phyloP scores from a whole-genome alignment of 2,888 invertebrate species.

The Apamea sordens region DNA sequence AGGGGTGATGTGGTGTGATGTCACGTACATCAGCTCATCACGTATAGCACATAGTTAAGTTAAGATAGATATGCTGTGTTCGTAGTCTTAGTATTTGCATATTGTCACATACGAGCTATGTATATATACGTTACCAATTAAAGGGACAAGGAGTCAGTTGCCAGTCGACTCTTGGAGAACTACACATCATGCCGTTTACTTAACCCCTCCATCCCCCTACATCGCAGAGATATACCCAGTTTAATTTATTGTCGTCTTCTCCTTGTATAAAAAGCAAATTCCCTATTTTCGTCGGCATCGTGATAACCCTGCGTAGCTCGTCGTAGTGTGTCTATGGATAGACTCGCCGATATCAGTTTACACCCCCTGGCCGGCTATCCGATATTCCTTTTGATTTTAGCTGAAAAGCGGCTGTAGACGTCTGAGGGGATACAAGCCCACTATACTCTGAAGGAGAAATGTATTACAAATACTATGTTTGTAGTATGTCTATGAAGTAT shows the following conservation, averaged over 20 bases:
- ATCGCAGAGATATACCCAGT: neutral
- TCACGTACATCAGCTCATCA: no score
- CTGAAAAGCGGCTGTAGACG: constrained; percentile 17
- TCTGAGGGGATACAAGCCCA: neutral
- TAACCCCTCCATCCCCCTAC: no score
- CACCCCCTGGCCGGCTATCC: constrained; percentile 21
- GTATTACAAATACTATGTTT: constrained; percentile 21
- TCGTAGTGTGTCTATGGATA: constrained; percentile 2
- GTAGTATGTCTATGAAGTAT: neutral
- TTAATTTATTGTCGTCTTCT: neutral
- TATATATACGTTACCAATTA: no score
- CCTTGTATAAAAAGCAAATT: neutral
- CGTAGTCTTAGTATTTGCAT: no score
- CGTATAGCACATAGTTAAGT: no score
- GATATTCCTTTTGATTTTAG: constrained; percentile 49
- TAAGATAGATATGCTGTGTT: no score
- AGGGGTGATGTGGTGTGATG: no score
- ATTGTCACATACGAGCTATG: no score
- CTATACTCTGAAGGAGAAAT: neutral
- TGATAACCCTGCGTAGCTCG: neutral
- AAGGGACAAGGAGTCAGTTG: no score
- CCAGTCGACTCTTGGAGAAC: no score
- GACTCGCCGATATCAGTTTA: constrained; percentile 38
- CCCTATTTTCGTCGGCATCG: neutral
- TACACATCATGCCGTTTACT: no score